phyloP scores from a whole-genome alignment of 2,888 invertebrate species.

The Epistrophella euchroma region DNA sequence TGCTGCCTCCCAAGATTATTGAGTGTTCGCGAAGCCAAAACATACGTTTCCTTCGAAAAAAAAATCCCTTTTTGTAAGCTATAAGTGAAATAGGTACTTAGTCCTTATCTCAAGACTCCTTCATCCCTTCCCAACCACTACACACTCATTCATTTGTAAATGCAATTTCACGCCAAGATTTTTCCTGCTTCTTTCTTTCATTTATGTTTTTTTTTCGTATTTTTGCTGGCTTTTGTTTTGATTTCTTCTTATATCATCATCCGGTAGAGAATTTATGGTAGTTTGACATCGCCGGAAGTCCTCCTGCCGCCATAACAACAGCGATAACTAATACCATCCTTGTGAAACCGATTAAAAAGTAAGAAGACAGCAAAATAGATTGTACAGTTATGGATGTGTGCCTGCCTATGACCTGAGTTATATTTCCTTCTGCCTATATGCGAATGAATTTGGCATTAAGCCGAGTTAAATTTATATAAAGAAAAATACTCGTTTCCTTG shows the following conservation, averaged over 20 bases:
- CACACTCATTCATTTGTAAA: conserved; percentile 74
- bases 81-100: conserved; percentile 77
- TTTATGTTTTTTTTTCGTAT: conserved; percentile 48
- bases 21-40: too few species aligned
- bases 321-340: conserved; percentile 71
- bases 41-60: too few species aligned
- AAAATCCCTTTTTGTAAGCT: conserved; percentile 66
- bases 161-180: conserved; percentile 83
- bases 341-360: conserved; percentile 74
- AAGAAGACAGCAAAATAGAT: conserved; percentile 63
- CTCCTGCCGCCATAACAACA: conserved; percentile 75
- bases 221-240: conserved; percentile 69
- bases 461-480: conserved; percentile 54
- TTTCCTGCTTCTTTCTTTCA: conserved; percentile 34
- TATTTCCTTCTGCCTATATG: conserved; percentile 24
- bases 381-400: conserved; percentile 68
- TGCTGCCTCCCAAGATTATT: conserved; percentile 75
- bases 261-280: conserved; percentile 75
- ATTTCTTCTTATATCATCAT: conserved; percentile 75
- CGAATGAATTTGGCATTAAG: conserved; percentile 58
- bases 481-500: conserved; percentile 41
- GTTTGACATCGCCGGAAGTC: conserved; percentile 76
- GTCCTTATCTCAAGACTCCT: conserved; percentile 64
- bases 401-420: conserved; percentile 59
- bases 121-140: conserved; percentile 57